Evolutionary conservation across 2,113 vertebrate genomes (phyloP), one percentile per base, ranked within the genome.

Genomic region (Xiphophorus maculatus): DNA sequence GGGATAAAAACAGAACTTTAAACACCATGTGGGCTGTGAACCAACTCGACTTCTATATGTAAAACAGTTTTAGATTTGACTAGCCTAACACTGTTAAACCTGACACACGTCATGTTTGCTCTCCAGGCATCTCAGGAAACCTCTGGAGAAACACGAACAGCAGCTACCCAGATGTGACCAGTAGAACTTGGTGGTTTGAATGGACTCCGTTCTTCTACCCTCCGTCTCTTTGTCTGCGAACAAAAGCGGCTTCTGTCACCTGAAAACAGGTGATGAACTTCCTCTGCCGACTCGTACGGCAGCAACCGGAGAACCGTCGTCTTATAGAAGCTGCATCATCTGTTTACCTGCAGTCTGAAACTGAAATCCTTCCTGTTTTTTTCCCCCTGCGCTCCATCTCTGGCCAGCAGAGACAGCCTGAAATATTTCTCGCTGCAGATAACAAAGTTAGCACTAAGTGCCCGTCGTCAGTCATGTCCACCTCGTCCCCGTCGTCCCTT

Each of bases 381-480:
- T 32, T 7, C 1, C 7, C 67, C 48, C 22, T 48, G 60, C 68
- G 25, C 66, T 77, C 58, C 44, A 66, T 67, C 66, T 69, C 69
- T 17, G 25, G 6, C 67, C 37, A 19, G 66, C 44, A 33, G 32
- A 63, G 48, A 22, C 51, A 71, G 44, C 22, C 62, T 80, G 82
- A 79, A 66, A 60, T 77, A 73, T 58, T 48, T 65, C 75, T 77
- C 66, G 63, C 58, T 9, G 11, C 51, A 58, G 67, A 86, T 79
- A 82, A 88, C 87, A 82, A 84, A 85, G 74, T 80, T 70, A 83
- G 80, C 77, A 60, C 29, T 80, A 77, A 90, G 83, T 76, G 83
- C 69, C 83, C n/a, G 62, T 85, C 74, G 81, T 90, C 77, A 76
- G 69, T 84, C 77, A 69, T 33, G 66, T 77, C 74, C 66, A 40